phyloP scores from a whole-genome alignment of 2,113 vertebrate species.

The Riparia riparia region DNA sequence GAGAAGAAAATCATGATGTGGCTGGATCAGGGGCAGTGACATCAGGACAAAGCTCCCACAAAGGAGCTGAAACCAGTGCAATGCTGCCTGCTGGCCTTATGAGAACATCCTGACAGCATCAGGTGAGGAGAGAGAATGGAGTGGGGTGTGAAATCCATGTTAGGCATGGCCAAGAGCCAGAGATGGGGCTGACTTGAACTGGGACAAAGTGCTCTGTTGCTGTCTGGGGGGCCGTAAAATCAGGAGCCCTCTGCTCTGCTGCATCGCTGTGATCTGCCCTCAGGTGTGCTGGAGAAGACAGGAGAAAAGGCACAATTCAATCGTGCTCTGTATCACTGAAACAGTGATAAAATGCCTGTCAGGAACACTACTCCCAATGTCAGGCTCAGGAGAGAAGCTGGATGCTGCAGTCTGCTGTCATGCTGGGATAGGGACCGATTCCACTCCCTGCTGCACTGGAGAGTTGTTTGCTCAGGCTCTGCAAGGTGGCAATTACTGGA shows the following conservation, averaged over 20 bases:
- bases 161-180: background rate
- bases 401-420: background rate
- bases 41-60: background rate
- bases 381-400: background rate
- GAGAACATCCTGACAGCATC: background rate
- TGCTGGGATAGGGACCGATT: background rate
- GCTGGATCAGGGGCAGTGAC: fast-evolving
- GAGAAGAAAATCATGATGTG: background rate
- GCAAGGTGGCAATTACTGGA: background rate
- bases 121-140: background rate
- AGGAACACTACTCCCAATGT: fast-evolving
- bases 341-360: background rate
- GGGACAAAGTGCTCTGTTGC: background rate
- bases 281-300: background rate
- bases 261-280: background rate
- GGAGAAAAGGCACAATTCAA: background rate
- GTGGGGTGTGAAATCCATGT: background rate
- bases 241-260: background rate
- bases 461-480: background rate
- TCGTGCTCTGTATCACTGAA: background rate
- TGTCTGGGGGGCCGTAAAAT: fast-evolving
- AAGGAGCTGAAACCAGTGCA: background rate
- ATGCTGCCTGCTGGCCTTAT: fast-evolving
- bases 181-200: background rate
- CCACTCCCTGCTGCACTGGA: background rate